Percentiles rank a stretch among this genome's conserved stretches.
These are phyloP conservation scores for Glyphotaelius pellucidus DNA, from an alignment of 2,888 invertebrate genomes.

Conservation along the genomic window DNA sequence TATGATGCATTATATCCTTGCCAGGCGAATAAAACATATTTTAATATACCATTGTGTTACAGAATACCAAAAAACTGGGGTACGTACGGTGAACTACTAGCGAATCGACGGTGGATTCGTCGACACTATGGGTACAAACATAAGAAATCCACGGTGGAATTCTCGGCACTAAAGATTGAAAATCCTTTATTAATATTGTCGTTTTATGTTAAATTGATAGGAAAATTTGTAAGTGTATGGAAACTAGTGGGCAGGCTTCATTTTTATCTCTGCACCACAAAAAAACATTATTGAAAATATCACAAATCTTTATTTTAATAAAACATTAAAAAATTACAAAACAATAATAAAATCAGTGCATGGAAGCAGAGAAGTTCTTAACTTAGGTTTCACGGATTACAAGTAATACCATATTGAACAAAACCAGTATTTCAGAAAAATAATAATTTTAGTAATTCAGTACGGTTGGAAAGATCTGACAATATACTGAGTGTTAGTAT, in stretches of 20 bases:
- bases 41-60: too few species aligned
- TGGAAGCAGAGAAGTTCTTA: background rate
- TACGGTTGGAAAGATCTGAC: background rate
- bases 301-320: conserved; percentile 2
- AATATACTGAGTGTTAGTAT: background rate
- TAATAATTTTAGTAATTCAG: background rate
- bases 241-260: background rate
- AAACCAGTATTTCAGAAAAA: background rate
- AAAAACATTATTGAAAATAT: background rate
- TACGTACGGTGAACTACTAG: too few species aligned
- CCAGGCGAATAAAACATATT: too few species aligned
- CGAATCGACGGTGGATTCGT: too few species aligned
- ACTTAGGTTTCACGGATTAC: too few species aligned
- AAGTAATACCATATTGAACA: background rate
- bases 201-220: background rate
- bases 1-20: too few species aligned
- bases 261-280: background rate
- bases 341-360: background rate
- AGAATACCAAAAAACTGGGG: too few species aligned
- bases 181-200: background rate
- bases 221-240: background rate
- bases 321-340: background rate
- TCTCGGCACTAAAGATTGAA: too few species aligned
- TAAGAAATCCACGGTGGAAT: too few species aligned
- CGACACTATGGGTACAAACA: too few species aligned